These are phyloP conservation scores for Capreolus pygargus DNA, from an alignment of 2,113 vertebrate species.

Conservation along the genomic window DNA sequence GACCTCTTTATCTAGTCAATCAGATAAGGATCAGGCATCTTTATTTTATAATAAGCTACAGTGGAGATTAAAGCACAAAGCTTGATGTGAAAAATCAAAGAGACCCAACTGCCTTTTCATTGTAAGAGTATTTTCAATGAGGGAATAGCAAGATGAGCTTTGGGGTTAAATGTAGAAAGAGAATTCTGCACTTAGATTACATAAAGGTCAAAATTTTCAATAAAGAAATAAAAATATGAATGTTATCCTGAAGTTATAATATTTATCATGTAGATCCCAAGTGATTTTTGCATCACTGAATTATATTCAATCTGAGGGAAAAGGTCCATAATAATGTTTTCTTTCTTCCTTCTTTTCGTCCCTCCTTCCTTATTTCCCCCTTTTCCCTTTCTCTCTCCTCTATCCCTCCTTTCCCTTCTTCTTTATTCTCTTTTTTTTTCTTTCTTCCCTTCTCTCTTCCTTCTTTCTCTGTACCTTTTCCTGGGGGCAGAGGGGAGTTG, in stretches of 20 bases:
- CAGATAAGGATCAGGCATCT: not conserved
- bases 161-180: not conserved
- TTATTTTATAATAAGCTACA: not conserved
- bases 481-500: not conserved
- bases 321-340: not conserved
- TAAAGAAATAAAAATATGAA: not conserved
- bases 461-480: too few species aligned
- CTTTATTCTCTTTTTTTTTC: too few species aligned
- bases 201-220: not conserved
- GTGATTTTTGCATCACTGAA: not conserved
- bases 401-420: not conserved
- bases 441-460: not conserved
- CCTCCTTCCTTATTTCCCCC: not conserved
- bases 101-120: not conserved
- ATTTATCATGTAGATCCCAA: not conserved
- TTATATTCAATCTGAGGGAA: not conserved
- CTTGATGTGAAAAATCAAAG: not conserved
- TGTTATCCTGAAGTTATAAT: not conserved
- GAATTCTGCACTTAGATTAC: not conserved
- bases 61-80: not conserved
- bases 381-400: not conserved
- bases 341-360: not conserved
- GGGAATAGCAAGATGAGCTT: not conserved
- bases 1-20: not conserved
- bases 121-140: not conserved